Base-by-base conservation (phyloP, 2,113 vertebrate species). In the Arenaria interpres region DNA sequence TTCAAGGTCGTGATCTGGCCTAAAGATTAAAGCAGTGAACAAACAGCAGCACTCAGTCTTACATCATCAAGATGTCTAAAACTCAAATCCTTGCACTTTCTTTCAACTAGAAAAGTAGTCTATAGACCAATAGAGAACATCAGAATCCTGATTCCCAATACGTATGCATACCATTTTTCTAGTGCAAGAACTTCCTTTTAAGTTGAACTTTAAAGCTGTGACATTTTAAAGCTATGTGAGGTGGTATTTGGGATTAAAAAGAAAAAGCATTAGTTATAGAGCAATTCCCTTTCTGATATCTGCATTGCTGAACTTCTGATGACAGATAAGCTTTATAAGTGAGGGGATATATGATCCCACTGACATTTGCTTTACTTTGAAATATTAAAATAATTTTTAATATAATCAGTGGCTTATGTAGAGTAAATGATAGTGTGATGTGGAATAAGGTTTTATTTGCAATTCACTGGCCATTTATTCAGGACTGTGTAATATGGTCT, bases 151-250 rank as follows among this genome's bases (percentile, higher is more conserved):
- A 71, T 66, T 60, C 46, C 28, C 14, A 22, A 14, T 74, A 54
- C 0, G 0, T 16, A 25, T 9, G 14, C 43, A 81, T 43, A 51
- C 9, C 5, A 23, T 63, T 95, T 81, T 91, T 72, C 81, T 71
- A 87, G 28, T 57, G 41, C 39, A 92, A 73, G 28, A 59, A 60
- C 51, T 50, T 64, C 33, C 59, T 80, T 90, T 86, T 80, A 80
- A 53, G 14, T 28, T 84, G 63, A 91, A 76, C 45, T 89, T 95
- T 93, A 74, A 89, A 82, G 39, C 27, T 37, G 30, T 72, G 69
- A 87, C 56, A 94, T 95, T 96, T 95, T 78, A 77, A 73, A 92
- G 85, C 73, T 56, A 56, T 72, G 35, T 14, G 19, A 85, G 30
- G 27, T 43, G 60, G 6, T 68, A 87, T 91, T 92, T 75, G 51